These are phyloP conservation scores for Myopa tessellatipennis DNA, from an alignment of 2,888 invertebrate genomes.

Conservation along the genomic window DNA sequence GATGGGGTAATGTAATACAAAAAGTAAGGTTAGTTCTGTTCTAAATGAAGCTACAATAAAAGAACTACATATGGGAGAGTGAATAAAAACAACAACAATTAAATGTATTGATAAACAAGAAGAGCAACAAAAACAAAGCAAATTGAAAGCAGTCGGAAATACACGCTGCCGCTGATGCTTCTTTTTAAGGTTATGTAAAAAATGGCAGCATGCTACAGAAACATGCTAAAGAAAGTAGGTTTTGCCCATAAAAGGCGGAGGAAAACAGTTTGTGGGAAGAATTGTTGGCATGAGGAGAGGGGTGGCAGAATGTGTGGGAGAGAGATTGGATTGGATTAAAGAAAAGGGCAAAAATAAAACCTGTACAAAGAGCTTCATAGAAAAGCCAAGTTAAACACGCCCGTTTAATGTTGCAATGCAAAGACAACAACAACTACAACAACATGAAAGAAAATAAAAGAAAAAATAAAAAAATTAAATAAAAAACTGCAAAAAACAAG, in stretches of 20 bases:
- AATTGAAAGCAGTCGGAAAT: too few relatives aligned
- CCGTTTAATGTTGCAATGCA: constrained; percentile 18
- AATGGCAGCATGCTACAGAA: neutral
- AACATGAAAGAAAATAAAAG: neutral
- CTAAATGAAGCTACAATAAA: neutral
- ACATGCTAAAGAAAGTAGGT: neutral
- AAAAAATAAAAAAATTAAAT: neutral
- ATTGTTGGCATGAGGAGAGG: neutral
- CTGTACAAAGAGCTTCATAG: neutral
- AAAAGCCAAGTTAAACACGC: constrained; percentile 26
- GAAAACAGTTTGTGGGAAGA: neutral
- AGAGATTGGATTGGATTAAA: neutral
- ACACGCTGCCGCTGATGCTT: too few relatives aligned
- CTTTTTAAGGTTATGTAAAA: constrained; percentile 22
- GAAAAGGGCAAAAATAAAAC: neutral
- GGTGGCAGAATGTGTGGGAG: neutral
- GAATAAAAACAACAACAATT: neutral
- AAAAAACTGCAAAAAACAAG: constrained; percentile 2
- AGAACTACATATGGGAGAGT: neutral
- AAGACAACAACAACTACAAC: neutral
- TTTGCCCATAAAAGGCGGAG: neutral
- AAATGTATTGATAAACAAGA: neutral
- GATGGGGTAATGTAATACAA: neutral
- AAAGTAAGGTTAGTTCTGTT: neutral
- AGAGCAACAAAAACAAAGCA: too few relatives aligned